Evolutionary conservation across 2,888 invertebrate genomes (phyloP).

Genomic region (Platycnemis pennipes): DNA sequence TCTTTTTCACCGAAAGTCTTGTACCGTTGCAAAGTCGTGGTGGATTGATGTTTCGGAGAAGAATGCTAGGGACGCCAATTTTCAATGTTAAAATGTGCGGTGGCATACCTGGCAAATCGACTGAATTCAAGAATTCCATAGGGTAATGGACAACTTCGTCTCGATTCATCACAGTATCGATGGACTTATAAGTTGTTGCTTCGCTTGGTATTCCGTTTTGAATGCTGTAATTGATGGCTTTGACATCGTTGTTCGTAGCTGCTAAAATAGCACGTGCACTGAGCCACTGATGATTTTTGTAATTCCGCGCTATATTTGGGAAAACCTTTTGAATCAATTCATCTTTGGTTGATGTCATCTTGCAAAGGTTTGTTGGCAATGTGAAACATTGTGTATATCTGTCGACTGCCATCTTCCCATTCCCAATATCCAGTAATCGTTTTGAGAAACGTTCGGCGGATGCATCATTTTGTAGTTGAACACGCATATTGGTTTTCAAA

Average conservation of each 20-base stretch:
- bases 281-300: conserved; percentile 37
- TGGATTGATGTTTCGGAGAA: background rate
- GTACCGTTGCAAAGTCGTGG: conserved; percentile 70
- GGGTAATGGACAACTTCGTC: conserved; percentile 73
- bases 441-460: background rate
- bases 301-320: background rate
- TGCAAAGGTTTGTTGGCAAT: too few species aligned
- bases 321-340: background rate
- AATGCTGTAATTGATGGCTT: conserved; percentile 68
- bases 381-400: background rate
- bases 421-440: background rate
- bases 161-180: conserved; percentile 70
- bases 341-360: background rate
- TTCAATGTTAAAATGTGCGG: conserved; percentile 73
- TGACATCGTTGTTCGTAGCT: conserved; percentile 63
- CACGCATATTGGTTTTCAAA: background rate
- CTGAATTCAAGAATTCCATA: conserved; percentile 75
- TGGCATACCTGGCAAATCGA: conserved; percentile 74
- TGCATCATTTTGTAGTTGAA: background rate
- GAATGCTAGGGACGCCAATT: background rate
- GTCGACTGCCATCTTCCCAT: background rate
- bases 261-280: conserved; percentile 69
- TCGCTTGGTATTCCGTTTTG: conserved; percentile 52
- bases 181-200: conserved; percentile 69
- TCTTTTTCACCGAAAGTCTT: conserved; percentile 73